Evolutionary conservation across 1,140 invertebrate species (phyloP), one percentile per base, ranked within the genome.

Genomic region (Stratiolaelaps scimitus): DNA sequence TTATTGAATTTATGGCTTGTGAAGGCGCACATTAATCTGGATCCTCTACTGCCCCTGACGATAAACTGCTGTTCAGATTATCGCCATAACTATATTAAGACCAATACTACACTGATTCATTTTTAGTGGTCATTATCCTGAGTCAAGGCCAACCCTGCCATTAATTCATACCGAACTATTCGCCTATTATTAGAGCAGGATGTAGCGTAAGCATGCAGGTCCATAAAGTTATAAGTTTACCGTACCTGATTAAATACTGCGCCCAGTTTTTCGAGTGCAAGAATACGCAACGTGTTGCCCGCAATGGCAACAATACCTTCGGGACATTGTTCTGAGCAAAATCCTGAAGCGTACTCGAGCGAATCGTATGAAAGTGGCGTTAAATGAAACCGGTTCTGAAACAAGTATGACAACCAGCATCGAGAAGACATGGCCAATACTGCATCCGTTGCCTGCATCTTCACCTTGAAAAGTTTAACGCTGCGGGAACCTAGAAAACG

Each of bases 261-360:
- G 0, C 96, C 96, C 0, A 99, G 78, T 76, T 99, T 99, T 76
- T 99, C 96, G 17, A 99, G 77, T 0, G 95, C 93, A 73, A 99
- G 83, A 82, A 99, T 99, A 69, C 81, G 82, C 29, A 99, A 78
- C 0, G 94, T 98, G 72, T 98, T 98, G 0, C 89, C 89, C 0
- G 93, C 95, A 76, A 99, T 98, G 0, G 96, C 95, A 7, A 99
- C 96, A 70, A 99, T 95, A 69, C 94, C 96, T 77, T 99, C 96
- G 0, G 92, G 91, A 81, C 95, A 99, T 76, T 99, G 95, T 77
- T 98, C 94, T 67, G 92, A 96, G 67, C 91, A 91, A 75, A 98
- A 99, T 13, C 93, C 92, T 0, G 92, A 93, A 0, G 96, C 95
- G 79, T 94, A 97, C 74, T 98, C 96, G 23, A 99, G 76, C 53